These are phyloP conservation scores for Rhamnusium bicolor DNA, from an alignment of 2,888 invertebrate genomes.

Conservation along the genomic window DNA sequence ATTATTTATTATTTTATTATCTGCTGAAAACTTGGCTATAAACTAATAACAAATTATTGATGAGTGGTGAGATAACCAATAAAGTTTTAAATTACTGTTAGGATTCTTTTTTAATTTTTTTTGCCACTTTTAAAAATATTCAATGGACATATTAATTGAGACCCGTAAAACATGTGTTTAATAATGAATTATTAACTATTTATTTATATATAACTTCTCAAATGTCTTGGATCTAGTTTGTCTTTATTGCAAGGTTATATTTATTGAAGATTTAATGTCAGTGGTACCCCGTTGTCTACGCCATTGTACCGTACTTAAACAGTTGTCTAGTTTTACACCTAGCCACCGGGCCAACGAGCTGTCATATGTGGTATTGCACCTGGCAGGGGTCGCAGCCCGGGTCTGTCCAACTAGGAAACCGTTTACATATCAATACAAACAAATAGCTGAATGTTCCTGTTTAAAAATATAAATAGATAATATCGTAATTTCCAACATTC, in stretches of 20 bases:
- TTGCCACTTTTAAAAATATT: no score
- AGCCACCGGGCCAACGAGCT: slow-evolving; percentile 29
- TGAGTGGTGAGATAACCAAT: no score
- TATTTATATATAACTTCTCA: neutral
- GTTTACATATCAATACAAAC: slow-evolving; percentile 31
- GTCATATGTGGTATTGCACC: slow-evolving; percentile 41
- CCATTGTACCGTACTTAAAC: neutral
- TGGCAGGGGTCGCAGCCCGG: slow-evolving; percentile 34
- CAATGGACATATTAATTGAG: no score
- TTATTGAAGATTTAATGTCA: neutral
- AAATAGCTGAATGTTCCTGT: neutral
- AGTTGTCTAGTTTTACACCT: slow-evolving; percentile 30
- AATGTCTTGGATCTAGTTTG: neutral
- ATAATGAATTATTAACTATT: no score
- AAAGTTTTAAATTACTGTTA: no score
- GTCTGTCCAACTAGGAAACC: slow-evolving; percentile 22
- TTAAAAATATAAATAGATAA: no score
- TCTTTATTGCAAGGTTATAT: neutral
- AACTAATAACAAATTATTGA: no score
- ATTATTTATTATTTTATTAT: no score
- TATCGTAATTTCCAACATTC: no score
- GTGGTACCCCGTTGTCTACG: neutral
- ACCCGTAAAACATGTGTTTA: no score
- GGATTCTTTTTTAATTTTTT: no score
- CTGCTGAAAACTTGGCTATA: no score